These are phyloP conservation scores for Eidolon dupreanum DNA, from an alignment of 2,797 vertebrate genomes.

Conservation along the genomic window DNA sequence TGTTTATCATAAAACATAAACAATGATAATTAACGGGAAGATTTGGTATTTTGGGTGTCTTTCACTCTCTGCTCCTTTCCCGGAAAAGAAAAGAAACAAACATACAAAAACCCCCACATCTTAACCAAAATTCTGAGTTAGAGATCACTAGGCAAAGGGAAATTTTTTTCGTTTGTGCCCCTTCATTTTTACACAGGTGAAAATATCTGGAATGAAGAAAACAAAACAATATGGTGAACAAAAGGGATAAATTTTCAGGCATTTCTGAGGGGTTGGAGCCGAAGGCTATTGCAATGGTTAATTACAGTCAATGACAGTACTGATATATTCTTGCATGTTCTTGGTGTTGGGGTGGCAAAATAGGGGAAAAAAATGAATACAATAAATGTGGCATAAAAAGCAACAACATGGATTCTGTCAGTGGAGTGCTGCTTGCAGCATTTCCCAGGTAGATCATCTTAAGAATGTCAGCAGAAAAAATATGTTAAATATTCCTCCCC, in stretches of 20 bases:
- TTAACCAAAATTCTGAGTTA: constrained; percentile 26
- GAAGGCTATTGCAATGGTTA: constrained; percentile 59
- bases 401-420: constrained; percentile 72
- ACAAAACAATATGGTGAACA: constrained; percentile 75
- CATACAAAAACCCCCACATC: not conserved
- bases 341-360: not conserved
- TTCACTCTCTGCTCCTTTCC: constrained; percentile 28
- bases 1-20: constrained; percentile 63
- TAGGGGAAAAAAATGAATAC: constrained; percentile 32
- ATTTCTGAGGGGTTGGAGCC: constrained; percentile 38
- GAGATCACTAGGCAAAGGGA: constrained; percentile 37
- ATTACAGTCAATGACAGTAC: constrained; percentile 67
- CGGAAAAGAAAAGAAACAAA: constrained; percentile 16
- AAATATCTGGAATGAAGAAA: constrained; percentile 59
- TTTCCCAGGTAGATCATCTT: constrained; percentile 67
- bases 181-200: constrained; percentile 71
- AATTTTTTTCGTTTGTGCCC: not conserved
- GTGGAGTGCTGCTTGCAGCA: constrained; percentile 65
- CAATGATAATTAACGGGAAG: constrained; percentile 62
- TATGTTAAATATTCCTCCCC: not conserved
- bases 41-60: constrained; percentile 44
- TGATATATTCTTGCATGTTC: constrained; percentile 30
- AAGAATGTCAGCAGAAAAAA: constrained; percentile 56
- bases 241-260: constrained; percentile 77
- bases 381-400: constrained; percentile 40